These are phyloP conservation scores for Temnothorax ravouxi DNA, from an alignment of 2,888 invertebrate species.

Conservation along the genomic window DNA sequence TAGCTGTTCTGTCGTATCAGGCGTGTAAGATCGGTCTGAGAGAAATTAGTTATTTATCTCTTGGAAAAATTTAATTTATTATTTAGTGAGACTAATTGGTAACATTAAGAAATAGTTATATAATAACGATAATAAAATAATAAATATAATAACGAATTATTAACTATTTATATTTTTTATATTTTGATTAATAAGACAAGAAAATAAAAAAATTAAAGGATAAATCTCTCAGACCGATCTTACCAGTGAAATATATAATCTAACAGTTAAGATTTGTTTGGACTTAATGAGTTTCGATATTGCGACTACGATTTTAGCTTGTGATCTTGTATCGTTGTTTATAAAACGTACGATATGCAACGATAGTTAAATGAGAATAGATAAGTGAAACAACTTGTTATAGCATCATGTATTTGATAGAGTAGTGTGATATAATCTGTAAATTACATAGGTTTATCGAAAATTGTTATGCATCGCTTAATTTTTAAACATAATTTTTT, in stretches of 20 bases:
- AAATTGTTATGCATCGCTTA: background rate
- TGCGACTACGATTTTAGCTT: background rate
- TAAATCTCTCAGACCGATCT: constrained; percentile 1
- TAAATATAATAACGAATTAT: background rate
- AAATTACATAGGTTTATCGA: background rate
- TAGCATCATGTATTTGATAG: background rate
- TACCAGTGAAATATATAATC: background rate
- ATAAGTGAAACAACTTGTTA: background rate
- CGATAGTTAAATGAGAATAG: background rate
- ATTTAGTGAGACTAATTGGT: background rate
- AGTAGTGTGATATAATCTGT: background rate
- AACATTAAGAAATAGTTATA: too few relatives aligned
- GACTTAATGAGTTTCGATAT: background rate
- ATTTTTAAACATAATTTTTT: background rate
- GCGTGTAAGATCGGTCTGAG: background rate
- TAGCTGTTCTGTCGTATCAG: constrained; percentile 62
- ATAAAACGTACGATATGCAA: background rate
- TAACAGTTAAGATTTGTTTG: constrained; percentile 23
- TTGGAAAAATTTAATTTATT: background rate
- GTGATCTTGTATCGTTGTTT: background rate
- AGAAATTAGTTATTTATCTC: background rate
- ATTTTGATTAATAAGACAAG: background rate
- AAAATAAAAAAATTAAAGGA: background rate
- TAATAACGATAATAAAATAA: too few relatives aligned
- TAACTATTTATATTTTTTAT: background rate